Percentiles rank a stretch among this genome's conserved stretches.
These are phyloP conservation scores for Pollenia labialis DNA, from an alignment of 2,888 invertebrate species.

Conservation along the genomic window DNA sequence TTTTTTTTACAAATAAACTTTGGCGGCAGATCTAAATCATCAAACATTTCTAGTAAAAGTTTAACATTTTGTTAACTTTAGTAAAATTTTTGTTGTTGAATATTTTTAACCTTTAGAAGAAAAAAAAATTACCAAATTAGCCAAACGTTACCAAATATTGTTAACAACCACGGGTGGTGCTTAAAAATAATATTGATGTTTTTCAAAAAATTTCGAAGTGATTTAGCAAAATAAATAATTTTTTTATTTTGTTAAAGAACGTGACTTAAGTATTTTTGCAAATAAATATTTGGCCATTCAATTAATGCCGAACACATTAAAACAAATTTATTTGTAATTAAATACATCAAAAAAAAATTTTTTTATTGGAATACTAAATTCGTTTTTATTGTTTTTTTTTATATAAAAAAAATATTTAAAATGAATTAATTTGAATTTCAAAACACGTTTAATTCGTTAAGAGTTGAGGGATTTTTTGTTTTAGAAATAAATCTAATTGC, in stretches of 20 bases:
- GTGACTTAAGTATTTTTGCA: slow-evolving; percentile 44
- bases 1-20: neutral
- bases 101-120: neutral
- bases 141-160: slow-evolving; percentile 37
- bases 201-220: neutral
- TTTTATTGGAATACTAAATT: neutral
- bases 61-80: slow-evolving; percentile 54
- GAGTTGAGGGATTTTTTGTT: neutral
- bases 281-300: slow-evolving; percentile 29
- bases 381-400: neutral
- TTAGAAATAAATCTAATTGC: neutral
- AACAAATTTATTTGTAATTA: slow-evolving; percentile 55
- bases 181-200: slow-evolving; percentile 16
- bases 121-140: slow-evolving; percentile 48
- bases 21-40: slow-evolving; percentile 69
- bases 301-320: slow-evolving; percentile 58
- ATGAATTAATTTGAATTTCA: slow-evolving; percentile 26
- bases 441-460: slow-evolving; percentile 38
- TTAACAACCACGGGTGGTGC: slow-evolving; percentile 63
- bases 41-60: slow-evolving; percentile 49
- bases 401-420: neutral
- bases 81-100: neutral
- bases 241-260: slow-evolving; percentile 23
- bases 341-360: neutral
- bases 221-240: slow-evolving; percentile 17